Percentiles rank a stretch among this genome's conserved stretches.
Conservation (phyloP, 2,113 vertebrate genomes). For the Actenoides lindsayi region DNA sequence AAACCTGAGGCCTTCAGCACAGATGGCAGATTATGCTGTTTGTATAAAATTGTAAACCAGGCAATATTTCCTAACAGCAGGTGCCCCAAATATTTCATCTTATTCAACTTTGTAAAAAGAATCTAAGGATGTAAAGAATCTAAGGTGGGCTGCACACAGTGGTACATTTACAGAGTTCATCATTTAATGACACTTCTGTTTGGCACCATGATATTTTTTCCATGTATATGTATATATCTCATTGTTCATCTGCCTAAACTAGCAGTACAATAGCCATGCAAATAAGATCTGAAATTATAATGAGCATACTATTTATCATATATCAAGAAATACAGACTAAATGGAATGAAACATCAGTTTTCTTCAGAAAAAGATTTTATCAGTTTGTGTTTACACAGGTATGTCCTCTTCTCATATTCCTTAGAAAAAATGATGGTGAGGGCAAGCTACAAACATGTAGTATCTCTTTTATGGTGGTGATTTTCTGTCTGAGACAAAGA, state of each 20-base stretch:
- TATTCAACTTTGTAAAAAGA: background rate
- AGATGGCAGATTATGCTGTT: background rate
- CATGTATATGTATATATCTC: background rate
- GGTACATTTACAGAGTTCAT: background rate
- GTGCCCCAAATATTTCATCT: background rate
- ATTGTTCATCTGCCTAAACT: background rate
- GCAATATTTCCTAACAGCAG: background rate
- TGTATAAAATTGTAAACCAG: background rate
- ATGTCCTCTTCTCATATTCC: background rate
- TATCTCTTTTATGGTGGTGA: background rate
- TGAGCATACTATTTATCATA: background rate
- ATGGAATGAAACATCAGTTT: background rate
- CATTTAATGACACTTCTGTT: background rate
- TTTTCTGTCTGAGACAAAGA: background rate
- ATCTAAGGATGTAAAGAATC: background rate
- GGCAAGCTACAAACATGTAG: background rate
- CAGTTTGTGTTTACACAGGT: background rate
- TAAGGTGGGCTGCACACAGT: background rate
- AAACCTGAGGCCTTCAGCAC: background rate
- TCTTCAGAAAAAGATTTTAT: background rate
- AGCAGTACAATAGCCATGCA: background rate
- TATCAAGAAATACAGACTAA: background rate
- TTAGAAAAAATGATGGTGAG: background rate
- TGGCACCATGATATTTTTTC: background rate
- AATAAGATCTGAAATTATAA: background rate